These are phyloP conservation scores for Electrona antarctica DNA, from an alignment of 2,113 vertebrate genomes.

Conservation along the genomic window DNA sequence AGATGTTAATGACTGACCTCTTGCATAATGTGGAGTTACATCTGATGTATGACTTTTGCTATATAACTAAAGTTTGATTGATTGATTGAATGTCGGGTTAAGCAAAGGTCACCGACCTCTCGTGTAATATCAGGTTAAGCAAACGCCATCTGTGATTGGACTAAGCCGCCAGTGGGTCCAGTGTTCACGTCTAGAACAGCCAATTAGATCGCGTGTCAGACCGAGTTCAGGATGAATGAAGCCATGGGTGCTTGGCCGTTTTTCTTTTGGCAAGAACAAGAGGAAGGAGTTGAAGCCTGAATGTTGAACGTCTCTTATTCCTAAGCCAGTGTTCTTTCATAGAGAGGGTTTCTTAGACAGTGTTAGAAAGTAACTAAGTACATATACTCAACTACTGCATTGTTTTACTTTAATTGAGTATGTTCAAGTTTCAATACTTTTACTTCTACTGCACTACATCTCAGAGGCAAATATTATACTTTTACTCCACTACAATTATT, in stretches of 20 bases:
- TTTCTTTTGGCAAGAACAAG: constrained; percentile 13
- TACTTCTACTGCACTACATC: too few relatives aligned
- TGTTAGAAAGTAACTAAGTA: constrained; percentile 16
- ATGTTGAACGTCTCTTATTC: constrained; percentile 1
- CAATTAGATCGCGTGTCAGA: constrained; percentile 22
- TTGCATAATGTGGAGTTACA: too few relatives aligned
- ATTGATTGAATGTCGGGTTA: too few relatives aligned
- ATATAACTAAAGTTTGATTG: too few relatives aligned
- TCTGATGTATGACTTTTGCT: too few relatives aligned
- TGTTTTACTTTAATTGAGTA: too few relatives aligned
- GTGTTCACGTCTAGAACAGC: constrained; percentile 11
- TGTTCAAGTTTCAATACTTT: too few relatives aligned
- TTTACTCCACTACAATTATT: too few relatives aligned
- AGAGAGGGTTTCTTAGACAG: constrained; percentile 2
- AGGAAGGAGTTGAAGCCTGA: constrained; percentile 25
- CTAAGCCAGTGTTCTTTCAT: not conserved
- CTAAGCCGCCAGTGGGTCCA: constrained; percentile 7
- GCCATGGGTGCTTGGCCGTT: constrained; percentile 7
- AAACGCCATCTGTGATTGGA: too few relatives aligned
- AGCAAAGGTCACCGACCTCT: constrained; percentile 4
- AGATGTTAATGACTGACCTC: too few relatives aligned
- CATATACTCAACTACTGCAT: too few relatives aligned
- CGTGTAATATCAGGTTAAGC: constrained; percentile 21
- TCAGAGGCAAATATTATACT: too few relatives aligned
- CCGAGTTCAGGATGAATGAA: constrained; percentile 30